Evolutionary conservation across 2,797 vertebrate genomes (phyloP).

Genomic region (Catamblyrhynchus diadema): DNA sequence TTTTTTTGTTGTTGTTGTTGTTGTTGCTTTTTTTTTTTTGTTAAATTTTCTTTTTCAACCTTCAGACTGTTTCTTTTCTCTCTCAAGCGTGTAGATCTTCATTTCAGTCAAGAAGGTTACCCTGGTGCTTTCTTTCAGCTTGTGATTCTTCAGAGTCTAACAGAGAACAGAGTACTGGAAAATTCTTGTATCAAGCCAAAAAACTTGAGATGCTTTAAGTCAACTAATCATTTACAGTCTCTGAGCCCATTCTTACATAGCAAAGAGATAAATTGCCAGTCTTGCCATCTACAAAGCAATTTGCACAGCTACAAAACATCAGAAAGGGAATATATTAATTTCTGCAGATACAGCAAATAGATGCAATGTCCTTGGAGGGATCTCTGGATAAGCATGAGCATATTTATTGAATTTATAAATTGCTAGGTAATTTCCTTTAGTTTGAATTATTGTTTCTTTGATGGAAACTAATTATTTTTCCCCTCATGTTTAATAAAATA

Average conservation of each 20-base stretch:
- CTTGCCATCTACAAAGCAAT: not conserved
- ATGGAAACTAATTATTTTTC: not conserved
- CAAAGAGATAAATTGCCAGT: not conserved
- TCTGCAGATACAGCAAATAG: not conserved
- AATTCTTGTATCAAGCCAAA: not conserved
- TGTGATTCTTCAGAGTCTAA: not conserved
- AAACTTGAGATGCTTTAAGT: not conserved
- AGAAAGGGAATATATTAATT: constrained; percentile 20
- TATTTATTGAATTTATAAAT: constrained; percentile 45
- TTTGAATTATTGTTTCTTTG: not conserved
- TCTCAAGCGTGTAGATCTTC: not conserved
- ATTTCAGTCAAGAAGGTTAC: not conserved
- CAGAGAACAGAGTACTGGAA: not conserved
- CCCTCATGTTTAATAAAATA: not conserved
- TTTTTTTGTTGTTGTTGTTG: not conserved
- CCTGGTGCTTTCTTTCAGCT: not conserved
- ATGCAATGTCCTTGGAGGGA: not conserved
- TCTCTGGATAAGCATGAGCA: not conserved
- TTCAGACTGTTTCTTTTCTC: not conserved
- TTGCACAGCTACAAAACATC: not conserved
- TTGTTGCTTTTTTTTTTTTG: not conserved
- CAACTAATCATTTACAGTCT: not conserved
- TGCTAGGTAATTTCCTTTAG: not conserved
- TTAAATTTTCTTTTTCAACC: not conserved
- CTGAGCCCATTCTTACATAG: not conserved